Base-by-base conservation (phyloP, 2,888 invertebrate genomes). In the Trichogramma dendrolimi region DNA sequence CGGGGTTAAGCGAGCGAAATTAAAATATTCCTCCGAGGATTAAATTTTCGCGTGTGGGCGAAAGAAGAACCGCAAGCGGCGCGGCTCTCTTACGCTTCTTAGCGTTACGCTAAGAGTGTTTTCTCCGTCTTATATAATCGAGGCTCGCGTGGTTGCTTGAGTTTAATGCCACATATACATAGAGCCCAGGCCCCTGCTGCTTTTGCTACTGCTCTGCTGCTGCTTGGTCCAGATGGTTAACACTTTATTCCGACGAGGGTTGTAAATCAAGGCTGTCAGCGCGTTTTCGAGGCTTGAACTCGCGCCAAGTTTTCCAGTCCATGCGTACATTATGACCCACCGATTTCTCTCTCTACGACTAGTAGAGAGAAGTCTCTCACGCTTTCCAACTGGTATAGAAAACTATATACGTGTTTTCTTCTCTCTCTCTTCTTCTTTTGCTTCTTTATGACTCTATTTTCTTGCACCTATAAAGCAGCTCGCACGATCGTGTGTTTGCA, bases 211-310 rank as follows among this genome's bases (percentile, higher is more conserved):
- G 27, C 27, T 27, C 27, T 27, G 27, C 54, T 62, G 58, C 62
- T 67, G 51, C 47, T 61, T 58, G 62, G 68, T 62, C 70, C 62
- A 72, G 70, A 67, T 69, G 67, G 68, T 69, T 66, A 68, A 68
- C 69, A 65, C 67, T 71, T 71, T 68, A 67, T 68, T 66, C 64
- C 66, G 38, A 64, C 53, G 63, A 63, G 64, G 64, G 66, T 60
- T 68, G 68, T 64, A 64, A 64, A 64, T 64, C 64, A 59, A 52
- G 5, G 11, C 7, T 60, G 59, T 51, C 46, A 27, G 41, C 42
- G 53, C 50, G 11, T 14, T 14, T 27, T 27, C 51, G 44, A 54
- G 59, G 58, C 55, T 68, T 66, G 68, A 69, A 67, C 67, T 65
- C 64, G 55, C 61, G 70, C 68, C 69, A 69, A 71, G 65, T 66